Conservation (phyloP, 2,113 vertebrate species). For the Pitta sordida region DNA sequence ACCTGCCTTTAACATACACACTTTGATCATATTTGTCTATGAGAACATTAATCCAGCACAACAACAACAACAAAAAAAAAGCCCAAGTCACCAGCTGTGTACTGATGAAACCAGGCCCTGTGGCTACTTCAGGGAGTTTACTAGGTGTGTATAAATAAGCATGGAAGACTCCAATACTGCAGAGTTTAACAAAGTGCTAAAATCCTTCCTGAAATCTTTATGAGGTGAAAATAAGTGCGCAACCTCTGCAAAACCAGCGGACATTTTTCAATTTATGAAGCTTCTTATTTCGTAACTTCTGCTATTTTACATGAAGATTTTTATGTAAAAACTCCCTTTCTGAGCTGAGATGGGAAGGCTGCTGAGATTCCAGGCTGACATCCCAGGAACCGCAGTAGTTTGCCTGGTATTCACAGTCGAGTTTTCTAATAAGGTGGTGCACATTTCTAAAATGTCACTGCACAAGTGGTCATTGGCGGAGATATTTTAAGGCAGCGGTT, state of each 20-base stretch:
- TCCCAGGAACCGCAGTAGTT: background rate
- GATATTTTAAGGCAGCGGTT: background rate
- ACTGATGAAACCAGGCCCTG: background rate
- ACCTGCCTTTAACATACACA: background rate
- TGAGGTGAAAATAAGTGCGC: constrained; percentile 24
- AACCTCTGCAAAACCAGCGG: background rate
- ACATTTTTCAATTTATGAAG: background rate
- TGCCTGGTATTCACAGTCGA: background rate
- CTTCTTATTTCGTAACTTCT: background rate
- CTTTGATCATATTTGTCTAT: background rate
- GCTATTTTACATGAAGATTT: background rate
- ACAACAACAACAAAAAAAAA: background rate
- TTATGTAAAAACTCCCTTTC: background rate
- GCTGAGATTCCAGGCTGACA: background rate
- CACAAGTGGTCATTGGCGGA: background rate
- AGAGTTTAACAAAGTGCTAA: background rate
- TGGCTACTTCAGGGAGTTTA: background rate
- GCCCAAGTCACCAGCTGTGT: background rate
- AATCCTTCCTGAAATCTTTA: constrained; percentile 22
- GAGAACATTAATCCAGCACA: background rate
- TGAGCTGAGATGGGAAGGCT: background rate
- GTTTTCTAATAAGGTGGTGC: background rate
- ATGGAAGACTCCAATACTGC: background rate
- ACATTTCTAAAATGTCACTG: constrained; percentile 25
- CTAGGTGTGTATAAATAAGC: background rate